Evolutionary conservation across 2,797 vertebrate genomes (phyloP).

Genomic region (Limnodromus scolopaceus): DNA sequence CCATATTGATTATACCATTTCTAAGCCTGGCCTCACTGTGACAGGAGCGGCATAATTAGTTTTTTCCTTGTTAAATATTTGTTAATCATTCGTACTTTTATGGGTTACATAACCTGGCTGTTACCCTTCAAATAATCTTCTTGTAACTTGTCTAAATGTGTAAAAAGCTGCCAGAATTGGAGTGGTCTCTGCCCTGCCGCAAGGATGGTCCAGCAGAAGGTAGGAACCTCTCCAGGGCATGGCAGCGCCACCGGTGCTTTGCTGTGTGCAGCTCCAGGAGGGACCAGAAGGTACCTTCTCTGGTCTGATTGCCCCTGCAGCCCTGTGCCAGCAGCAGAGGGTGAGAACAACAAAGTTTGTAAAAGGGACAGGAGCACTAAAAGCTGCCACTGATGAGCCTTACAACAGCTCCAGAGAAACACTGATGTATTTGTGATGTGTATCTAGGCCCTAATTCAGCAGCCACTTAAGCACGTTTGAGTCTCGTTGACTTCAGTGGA

Average conservation of each 20-base stretch:
- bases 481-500: not conserved
- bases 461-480: constrained; percentile 21
- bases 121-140: constrained; percentile 70
- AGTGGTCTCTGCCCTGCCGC: not conserved
- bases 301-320: not conserved
- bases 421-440: not conserved
- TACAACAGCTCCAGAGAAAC: not conserved
- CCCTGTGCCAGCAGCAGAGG: not conserved
- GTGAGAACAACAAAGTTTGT: not conserved
- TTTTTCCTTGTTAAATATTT: constrained; percentile 82
- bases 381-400: not conserved
- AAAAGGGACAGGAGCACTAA: not conserved
- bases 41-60: constrained; percentile 81
- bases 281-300: not conserved
- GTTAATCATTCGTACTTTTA: constrained; percentile 78
- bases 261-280: not conserved
- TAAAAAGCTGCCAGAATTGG: not conserved
- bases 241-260: too few relatives aligned
- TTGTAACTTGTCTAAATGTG: constrained; percentile 62
- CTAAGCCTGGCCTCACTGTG: constrained; percentile 82
- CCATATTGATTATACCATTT: constrained; percentile 94
- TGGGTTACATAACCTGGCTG: constrained; percentile 72
- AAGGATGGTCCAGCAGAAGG: not conserved
- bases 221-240: not conserved
- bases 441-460: constrained; percentile 32